Conservation (phyloP, 2,797 vertebrate genomes). For the Gymnoscopelus microlampas region DNA sequence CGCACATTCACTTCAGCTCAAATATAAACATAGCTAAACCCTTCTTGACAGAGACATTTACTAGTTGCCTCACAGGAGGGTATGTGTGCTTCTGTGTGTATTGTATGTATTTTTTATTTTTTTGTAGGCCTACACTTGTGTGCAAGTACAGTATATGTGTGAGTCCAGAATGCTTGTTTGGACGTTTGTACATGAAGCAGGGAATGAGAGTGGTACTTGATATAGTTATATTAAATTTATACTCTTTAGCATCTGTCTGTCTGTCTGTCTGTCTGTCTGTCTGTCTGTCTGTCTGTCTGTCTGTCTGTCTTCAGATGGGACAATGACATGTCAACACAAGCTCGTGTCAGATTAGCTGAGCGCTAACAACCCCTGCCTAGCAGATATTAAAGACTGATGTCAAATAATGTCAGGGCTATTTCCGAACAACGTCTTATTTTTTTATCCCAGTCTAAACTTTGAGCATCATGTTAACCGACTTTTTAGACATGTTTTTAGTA, state of each 20-base stretch:
- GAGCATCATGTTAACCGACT: no score
- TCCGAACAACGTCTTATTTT: no score
- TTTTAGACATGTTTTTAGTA: no score
- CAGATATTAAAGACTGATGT: no score
- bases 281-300: conserved; percentile 13
- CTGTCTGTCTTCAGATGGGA: conserved; percentile 57
- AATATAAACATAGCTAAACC: conserved; percentile 35
- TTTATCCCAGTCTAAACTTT: no score
- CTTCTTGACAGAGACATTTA: conserved; percentile 39
- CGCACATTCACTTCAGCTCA: conserved; percentile 13
- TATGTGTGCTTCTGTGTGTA: not conserved
- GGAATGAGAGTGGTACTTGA: no score
- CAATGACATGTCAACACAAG: conserved; percentile 58
- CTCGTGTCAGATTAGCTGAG: conserved; percentile 66
- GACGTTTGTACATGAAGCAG: no score
- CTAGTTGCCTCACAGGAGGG: conserved; percentile 34
- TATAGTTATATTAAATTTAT: no score
- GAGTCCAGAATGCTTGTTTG: no score
- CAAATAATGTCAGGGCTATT: no score
- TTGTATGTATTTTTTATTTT: not conserved
- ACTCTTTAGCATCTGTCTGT: conserved; percentile 31
- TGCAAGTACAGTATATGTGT: no score
- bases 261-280: not conserved
- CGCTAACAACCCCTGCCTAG: conserved; percentile 52
- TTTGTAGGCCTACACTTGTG: not conserved